Conservation (phyloP, 2,888 invertebrate species). For the Ctenicera cuprea region DNA sequence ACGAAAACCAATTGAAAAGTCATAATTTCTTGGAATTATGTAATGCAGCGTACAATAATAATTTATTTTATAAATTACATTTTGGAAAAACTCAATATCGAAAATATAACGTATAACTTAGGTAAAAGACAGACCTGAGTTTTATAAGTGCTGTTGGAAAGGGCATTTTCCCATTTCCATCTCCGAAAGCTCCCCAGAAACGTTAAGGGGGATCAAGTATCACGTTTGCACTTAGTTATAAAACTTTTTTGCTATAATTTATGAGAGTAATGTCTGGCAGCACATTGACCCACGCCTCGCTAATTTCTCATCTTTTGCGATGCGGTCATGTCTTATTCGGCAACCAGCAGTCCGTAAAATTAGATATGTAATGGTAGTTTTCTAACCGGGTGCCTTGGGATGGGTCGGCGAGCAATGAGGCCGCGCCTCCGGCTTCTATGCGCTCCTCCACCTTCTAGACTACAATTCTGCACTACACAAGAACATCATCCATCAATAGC, state of each 20-base stretch:
- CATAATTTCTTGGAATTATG: too few species aligned
- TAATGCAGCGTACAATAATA: too few species aligned
- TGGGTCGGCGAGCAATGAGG: conserved; percentile 53
- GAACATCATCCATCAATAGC: conserved; percentile 43
- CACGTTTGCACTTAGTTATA: conserved; percentile 36
- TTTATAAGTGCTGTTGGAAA: not conserved
- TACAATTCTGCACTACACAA: conserved; percentile 23
- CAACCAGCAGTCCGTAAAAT: conserved; percentile 60
- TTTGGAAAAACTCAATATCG: too few species aligned
- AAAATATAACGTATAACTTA: not conserved
- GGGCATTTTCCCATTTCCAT: not conserved
- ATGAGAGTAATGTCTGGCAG: conserved; percentile 39
- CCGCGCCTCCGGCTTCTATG: conserved; percentile 44
- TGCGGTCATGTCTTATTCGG: conserved; percentile 57
- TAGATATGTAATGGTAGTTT: conserved; percentile 58
- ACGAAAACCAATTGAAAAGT: too few species aligned
- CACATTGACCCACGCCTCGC: conserved; percentile 49
- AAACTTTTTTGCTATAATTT: conserved; percentile 39
- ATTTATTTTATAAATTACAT: too few species aligned
- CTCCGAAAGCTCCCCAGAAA: not conserved
- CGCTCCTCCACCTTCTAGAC: conserved; percentile 34
- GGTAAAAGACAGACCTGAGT: not conserved
- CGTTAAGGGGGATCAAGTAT: conserved; percentile 10
- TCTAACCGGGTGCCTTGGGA: conserved; percentile 53
- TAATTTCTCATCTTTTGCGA: conserved; percentile 59